Evolutionary conservation across 2,888 invertebrate species (phyloP).

Genomic region (Hololepta plana): DNA sequence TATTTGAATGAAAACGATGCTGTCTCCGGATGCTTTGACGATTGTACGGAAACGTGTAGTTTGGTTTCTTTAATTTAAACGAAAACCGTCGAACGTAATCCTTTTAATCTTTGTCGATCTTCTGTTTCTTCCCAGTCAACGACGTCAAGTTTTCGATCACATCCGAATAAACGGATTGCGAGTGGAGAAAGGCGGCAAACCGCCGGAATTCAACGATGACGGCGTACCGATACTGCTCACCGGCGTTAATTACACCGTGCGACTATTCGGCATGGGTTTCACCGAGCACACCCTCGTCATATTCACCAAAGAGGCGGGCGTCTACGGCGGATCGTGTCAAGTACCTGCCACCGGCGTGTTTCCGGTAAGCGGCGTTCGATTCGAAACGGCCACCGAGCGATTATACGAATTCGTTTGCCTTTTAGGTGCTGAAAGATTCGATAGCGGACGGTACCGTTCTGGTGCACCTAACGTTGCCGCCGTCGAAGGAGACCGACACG

Average conservation of each 20-base stretch:
- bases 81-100: too few relatives aligned
- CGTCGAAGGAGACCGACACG: conserved; percentile 12
- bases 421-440: conserved; percentile 30
- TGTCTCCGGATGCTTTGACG: too few relatives aligned
- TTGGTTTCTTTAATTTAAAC: too few relatives aligned
- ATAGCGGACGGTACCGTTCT: conserved; percentile 27
- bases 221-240: conserved; percentile 54
- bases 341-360: conserved; percentile 33
- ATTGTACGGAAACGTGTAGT: too few relatives aligned
- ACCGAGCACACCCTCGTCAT: conserved; percentile 45
- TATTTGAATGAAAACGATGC: too few relatives aligned
- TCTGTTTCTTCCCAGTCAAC: too few relatives aligned
- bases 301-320: conserved; percentile 42
- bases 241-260: conserved; percentile 37
- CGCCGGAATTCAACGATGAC: conserved; percentile 31
- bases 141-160: too few relatives aligned
- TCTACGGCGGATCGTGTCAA: conserved; percentile 41
- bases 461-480: conserved; percentile 28
- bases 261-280: conserved; percentile 58
- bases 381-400: not conserved
- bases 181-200: conserved; percentile 38
- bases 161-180: conserved; percentile 35
- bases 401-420: conserved; percentile 11
- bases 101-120: too few relatives aligned
- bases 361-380: conserved; percentile 25